Base-by-base conservation (phyloP, 2,113 vertebrate genomes). In the Casuarius casuarius region DNA sequence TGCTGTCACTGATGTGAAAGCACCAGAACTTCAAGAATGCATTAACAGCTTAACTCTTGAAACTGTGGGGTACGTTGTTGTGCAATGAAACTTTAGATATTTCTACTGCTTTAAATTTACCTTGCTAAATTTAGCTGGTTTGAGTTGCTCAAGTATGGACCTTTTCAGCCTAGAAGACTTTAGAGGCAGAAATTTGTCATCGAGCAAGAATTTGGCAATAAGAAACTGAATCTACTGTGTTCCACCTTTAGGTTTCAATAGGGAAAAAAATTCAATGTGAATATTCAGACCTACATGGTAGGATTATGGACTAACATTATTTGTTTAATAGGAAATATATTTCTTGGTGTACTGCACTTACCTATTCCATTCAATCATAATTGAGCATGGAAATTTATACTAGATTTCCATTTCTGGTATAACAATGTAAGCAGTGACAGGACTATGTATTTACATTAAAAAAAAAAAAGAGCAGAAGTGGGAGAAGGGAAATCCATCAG, bases 371-470 rank as follows among this genome's bases (percentile, higher is more conserved):
- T 94, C 67, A 82, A 96, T 78, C 56, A 95, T 59, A 95, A 91
- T 58, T 77, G 23, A 66, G 73, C 25, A 75, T 49, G 73, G 54
- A 26, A 87, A 90, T 80, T 93, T 94, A 84, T 42, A 89, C 78
- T 91, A 61, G 82, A 67, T 86, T 96, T 93, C 78, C 84, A 52
- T 80, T 96, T 97, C 81, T 94, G 85, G 54, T 65, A 59, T 46
- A 86, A 54, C 51, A 87, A 5, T 2, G 1, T 65, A 84, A 95
- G 74, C 33, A 94, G 9, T 56, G 51, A 65, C 33, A 49, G 35
- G 44, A 79, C 17, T 38, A 25, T 46, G 16, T 61, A 63, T 87
- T 93, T 94, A 28, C 14, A 15, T 28, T 58, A 9, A 58, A 58
- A 56, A 56, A 1, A 84, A 78, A 95, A 92, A 75, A 10, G 15